Base-by-base conservation (phyloP, 2,113 vertebrate genomes). In the Scolopax mira region DNA sequence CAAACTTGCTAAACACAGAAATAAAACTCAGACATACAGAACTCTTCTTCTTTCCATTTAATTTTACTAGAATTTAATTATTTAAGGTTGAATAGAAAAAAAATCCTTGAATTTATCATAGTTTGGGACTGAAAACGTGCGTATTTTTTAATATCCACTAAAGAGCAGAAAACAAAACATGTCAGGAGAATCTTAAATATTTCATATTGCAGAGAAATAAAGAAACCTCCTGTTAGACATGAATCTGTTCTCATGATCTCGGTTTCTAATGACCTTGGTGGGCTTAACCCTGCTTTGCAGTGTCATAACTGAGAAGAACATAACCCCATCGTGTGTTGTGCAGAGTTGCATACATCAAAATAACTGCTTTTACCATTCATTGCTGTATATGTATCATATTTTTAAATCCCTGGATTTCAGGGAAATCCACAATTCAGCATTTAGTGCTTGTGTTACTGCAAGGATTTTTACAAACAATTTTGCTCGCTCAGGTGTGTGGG, bases 1-100 rank as follows among this genome's bases (percentile, higher is more conserved):
- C 55, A 67, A 51, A 69, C 71, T 92, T 92, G 85, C 79, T 79
- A 94, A 93, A 84, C 72, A 83, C 37, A 88, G 64, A 86, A 88
- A 81, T 15, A 57, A 77, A 79, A 58, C 49, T 85, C 78, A 75
- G 49, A 49, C n/a, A 42, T 30, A 18, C 2, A 84, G 54, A 93
- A 49, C 13, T 70, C 14, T 6, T 80, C 64, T 89, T 73, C 2
- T 88, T 67, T 79, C 79, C 70, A 73, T 70, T 16, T 42, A 31
- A 64, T 91, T 88, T 93, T 79, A 35, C 57, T 82, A 18, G 22
- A 62, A 78, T 89, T 93, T 35, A 70, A 70, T 88, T 55, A 71
- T 85, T 94, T 69, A 52, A 44, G 18, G 28, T 55, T 21, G 71
- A 85, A 74, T 13, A 58, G 51, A 4, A 54, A 52, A 81, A 51